phyloP scores from a whole-genome alignment of 2,888 invertebrate genomes.

The Cyaniris semiargus region DNA sequence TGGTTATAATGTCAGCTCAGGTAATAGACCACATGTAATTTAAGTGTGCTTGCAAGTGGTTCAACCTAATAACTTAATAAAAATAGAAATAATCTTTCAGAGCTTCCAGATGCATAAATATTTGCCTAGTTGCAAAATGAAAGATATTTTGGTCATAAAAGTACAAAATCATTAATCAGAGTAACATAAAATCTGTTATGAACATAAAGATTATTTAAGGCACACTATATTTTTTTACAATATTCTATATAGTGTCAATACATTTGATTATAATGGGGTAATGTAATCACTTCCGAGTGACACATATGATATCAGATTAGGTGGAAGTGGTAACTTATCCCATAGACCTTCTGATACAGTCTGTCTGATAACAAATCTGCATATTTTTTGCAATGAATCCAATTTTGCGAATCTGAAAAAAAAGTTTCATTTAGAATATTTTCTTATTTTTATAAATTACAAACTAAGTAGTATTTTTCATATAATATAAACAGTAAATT shows the following conservation, averaged over 20 bases:
- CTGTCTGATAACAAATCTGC: conserved; percentile 87
- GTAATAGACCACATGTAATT: background rate
- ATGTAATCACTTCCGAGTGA: conserved; percentile 76
- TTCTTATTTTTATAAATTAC: background rate
- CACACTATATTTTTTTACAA: conserved; percentile 46
- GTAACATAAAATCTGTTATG: background rate
- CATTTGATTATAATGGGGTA: conserved; percentile 56
- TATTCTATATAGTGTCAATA: conserved; percentile 24
- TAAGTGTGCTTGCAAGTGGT: background rate
- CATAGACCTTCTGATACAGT: conserved; percentile 84
- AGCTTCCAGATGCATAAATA: no score
- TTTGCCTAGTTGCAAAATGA: background rate
- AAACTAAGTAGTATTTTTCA: background rate
- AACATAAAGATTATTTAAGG: conserved; percentile 49
- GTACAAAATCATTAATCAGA: background rate
- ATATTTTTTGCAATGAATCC: conserved; percentile 85
- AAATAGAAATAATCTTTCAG: no score
- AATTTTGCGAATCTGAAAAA: conserved; percentile 83
- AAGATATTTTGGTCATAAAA: background rate
- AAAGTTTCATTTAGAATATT: conserved; percentile 15
- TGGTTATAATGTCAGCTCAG: no score
- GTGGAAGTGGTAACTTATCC: conserved; percentile 83
- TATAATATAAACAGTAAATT: no score
- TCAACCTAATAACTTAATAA: background rate
- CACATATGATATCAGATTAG: conserved; percentile 71